These are phyloP conservation scores for Spheniscus mendiculus DNA, from an alignment of 2,113 vertebrate genomes.

Conservation along the genomic window DNA sequence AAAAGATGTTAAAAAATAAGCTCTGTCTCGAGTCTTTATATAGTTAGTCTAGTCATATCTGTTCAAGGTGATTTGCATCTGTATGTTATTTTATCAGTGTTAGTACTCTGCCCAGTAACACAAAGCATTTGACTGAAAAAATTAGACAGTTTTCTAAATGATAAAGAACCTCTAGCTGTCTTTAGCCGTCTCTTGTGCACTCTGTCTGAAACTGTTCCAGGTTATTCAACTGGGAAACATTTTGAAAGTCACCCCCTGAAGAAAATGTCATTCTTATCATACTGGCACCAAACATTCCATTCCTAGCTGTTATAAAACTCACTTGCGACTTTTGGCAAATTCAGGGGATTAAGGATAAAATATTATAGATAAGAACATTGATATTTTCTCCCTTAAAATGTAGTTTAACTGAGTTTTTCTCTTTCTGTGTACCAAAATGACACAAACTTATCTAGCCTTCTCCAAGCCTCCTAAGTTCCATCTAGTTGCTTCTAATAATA, in stretches of 20 bases:
- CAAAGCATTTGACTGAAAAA: background rate
- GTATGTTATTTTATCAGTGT: background rate
- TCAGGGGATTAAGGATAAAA: background rate
- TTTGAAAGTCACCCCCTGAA: constrained; percentile 6
- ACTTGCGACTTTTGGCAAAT: background rate
- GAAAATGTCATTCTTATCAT: background rate
- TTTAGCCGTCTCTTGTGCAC: background rate
- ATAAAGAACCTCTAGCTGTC: background rate
- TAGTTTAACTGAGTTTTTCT: background rate
- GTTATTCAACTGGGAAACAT: background rate
- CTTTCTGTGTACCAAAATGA: background rate
- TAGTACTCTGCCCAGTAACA: background rate
- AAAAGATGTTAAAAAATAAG: background rate
- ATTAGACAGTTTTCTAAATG: background rate
- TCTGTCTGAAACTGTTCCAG: background rate
- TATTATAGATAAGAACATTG: background rate
- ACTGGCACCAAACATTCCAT: background rate
- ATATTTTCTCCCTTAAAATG: background rate
- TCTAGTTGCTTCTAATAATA: background rate
- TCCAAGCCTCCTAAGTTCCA: background rate
- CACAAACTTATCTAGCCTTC: background rate
- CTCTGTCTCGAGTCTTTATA: background rate
- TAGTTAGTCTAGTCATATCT: background rate
- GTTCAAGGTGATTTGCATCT: background rate
- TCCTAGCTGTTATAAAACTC: background rate